phyloP scores from a whole-genome alignment of 1,140 invertebrate species.

The Drosophila tsacasi region DNA sequence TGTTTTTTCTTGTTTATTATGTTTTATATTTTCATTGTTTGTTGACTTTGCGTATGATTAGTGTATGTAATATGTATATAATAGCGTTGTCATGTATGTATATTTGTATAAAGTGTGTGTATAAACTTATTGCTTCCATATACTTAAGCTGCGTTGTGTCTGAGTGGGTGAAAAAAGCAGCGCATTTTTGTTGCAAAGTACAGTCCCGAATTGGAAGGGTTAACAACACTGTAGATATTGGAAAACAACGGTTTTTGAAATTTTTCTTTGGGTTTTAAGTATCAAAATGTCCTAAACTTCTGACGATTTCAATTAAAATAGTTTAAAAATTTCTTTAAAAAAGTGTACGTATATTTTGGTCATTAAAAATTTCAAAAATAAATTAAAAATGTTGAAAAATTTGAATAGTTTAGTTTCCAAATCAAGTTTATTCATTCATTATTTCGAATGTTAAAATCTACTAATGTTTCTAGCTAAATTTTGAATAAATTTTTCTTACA shows the following conservation, averaged over 20 bases:
- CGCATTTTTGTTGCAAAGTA: constrained; percentile 38
- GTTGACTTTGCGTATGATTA: constrained; percentile 47
- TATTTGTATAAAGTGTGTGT: constrained; percentile 67
- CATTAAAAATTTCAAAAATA: neutral
- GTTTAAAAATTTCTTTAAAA: neutral
- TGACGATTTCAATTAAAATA: neutral
- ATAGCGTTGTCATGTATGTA: constrained; percentile 71
- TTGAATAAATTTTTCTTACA: neutral
- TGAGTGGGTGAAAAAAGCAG: constrained; percentile 54
- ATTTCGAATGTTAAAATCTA: too few relatives aligned
- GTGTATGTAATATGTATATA: constrained; percentile 80
- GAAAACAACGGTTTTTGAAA: neutral
- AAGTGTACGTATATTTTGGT: neutral
- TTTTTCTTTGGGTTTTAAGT: too few relatives aligned
- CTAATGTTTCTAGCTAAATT: neutral
- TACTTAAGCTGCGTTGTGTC: constrained; percentile 47
- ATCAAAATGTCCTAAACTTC: too few relatives aligned
- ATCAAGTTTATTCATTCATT: too few relatives aligned
- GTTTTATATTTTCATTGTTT: constrained; percentile 58
- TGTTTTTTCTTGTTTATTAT: constrained; percentile 25
- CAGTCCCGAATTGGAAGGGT: constrained; percentile 32
- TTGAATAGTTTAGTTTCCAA: neutral
- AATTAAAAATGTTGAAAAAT: neutral
- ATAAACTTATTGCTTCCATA: constrained; percentile 52
- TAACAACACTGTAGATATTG: constrained; percentile 6